Evolutionary conservation across 2,888 invertebrate genomes (phyloP), one percentile per base, ranked within the genome.

Genomic region (Phortica okadai): DNA sequence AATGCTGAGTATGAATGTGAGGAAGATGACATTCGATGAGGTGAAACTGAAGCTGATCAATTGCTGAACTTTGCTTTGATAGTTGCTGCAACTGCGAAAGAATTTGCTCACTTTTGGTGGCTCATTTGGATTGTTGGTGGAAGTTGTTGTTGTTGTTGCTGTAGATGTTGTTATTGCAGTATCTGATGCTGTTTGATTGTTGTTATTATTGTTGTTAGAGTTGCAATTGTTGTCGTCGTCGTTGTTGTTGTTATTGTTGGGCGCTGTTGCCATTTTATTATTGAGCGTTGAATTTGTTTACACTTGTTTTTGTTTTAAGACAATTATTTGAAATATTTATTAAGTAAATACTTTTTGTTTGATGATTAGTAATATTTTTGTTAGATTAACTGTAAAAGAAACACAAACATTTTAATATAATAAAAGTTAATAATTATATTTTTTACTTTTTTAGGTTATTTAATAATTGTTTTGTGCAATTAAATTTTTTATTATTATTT

Each of bases 31-130:
- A 76, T 91, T 90, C 66, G 88, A 84, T 21, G 91, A 89, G 59
- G 89, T 89, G 81, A 90, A 91, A 77, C 91, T 91, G 78, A 90
- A 89, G 82, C 90, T 90, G 78, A 90, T 91, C 84, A 91, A 79
- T 80, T 90, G 91, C 80, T 91, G 90, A 10, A 91, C 83, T 77
- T 88, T 89, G 80, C 91, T 91, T 74, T 89, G 90, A 78, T 90
- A 91, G 77, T 88, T 89, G 76, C 79, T 83, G 85, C 90, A 88
- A 84, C 81, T 87, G 85, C 88, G 89, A 80, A 89, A 91, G 83
- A 90, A 91, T 82, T 87, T 84, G 81, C 82, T 89, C n/a, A 81
- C 80, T 84, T 86, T 89, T 50, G 84, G 86, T 75, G 80, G 79
- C 78, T 87, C 86, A 66, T 77, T 82, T 76, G 33, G 75, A 41